These are phyloP conservation scores for Papilio glaucus DNA, from an alignment of 1,140 invertebrate genomes.

Conservation along the genomic window DNA sequence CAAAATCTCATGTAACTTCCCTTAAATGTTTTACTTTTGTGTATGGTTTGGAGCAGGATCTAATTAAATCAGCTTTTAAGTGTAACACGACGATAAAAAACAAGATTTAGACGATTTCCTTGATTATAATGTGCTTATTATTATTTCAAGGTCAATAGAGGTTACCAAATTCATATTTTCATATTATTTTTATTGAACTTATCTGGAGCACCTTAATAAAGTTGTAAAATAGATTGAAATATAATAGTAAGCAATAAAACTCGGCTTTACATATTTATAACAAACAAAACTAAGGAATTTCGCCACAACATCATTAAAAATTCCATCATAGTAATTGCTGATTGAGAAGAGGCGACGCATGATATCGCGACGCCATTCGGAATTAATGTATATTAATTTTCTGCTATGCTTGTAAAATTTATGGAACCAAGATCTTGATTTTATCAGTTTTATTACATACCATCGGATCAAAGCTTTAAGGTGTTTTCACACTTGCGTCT, in stretches of 20 bases:
- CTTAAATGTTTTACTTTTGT: neutral
- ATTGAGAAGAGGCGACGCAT: conserved; percentile 26
- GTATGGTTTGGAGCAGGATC: neutral
- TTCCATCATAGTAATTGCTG: conserved; percentile 29
- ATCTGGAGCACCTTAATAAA: conserved; percentile 32
- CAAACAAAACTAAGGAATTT: conserved; percentile 30
- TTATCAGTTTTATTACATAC: conserved; percentile 32
- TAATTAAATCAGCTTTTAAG: conserved; percentile 15
- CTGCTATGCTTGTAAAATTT: conserved; percentile 26
- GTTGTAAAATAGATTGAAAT: conserved; percentile 30
- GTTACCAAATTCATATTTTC: conserved; percentile 14
- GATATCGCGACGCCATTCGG: conserved; percentile 26
- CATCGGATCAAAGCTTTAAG: conserved; percentile 10
- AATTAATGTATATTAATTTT: conserved; percentile 36
- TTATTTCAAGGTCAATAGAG: conserved; percentile 37
- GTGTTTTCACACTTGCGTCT: conserved; percentile 19
- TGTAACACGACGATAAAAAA: conserved; percentile 38
- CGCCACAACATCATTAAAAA: conserved; percentile 22
- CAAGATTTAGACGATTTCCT: conserved; percentile 43
- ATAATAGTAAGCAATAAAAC: conserved; percentile 11
- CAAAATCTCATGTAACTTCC: neutral
- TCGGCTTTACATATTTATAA: conserved; percentile 31
- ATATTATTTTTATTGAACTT: conserved; percentile 23
- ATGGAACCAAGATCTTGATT: conserved; percentile 31
- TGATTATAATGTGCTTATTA: conserved; percentile 35